Evolutionary conservation across 2,888 invertebrate species (phyloP), one percentile per base, ranked within the genome.

Genomic region (Cistogaster globosa): DNA sequence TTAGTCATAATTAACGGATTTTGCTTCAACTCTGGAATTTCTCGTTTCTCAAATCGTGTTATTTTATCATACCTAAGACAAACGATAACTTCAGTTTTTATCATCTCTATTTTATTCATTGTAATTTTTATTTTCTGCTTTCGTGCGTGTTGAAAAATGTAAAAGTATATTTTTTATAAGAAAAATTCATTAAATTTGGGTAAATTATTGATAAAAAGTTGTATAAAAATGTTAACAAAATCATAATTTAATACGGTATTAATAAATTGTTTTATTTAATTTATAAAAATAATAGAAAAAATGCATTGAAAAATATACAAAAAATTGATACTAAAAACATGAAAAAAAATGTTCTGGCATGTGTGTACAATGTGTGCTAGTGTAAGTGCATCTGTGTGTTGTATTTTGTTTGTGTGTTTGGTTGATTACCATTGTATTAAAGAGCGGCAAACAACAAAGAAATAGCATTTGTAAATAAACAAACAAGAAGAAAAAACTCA

Each of bases 381-480:
- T 63, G 51, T 22, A 26, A 48, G 85, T 76, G 63, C 71, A 74
- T 82, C 74, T 82, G 81, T 85, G 81, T 68, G 74, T 16, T 67
- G 51, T 71, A 76, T 32, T 4, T 62, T 58, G n/a, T 76, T 32
- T 38, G 38, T 38, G 11, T 69, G 53, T 75, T 74, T 72, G 62
- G 60, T 68, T 67, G 62, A 55, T 38, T 72, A 51, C 18, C 55
- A 32, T 55, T 71, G 36, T 26, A 51, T 51, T 71, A 42, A 57
- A 74, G 62, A 71, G 78, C 86, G 86, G 86, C 82, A 86, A 85
- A 86, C 83, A 84, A 86, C 84, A 86, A 86, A 86, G 86, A 71
- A 82, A 57, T 63, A 75, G 72, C 67, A 76, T 77, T 86, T 84
- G 84, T 86, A 86, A 86, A 86, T 84, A 86, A 86, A 86, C 84